These are phyloP conservation scores for Himalopsyche phryganea DNA, from an alignment of 1,140 invertebrate genomes.

Conservation along the genomic window DNA sequence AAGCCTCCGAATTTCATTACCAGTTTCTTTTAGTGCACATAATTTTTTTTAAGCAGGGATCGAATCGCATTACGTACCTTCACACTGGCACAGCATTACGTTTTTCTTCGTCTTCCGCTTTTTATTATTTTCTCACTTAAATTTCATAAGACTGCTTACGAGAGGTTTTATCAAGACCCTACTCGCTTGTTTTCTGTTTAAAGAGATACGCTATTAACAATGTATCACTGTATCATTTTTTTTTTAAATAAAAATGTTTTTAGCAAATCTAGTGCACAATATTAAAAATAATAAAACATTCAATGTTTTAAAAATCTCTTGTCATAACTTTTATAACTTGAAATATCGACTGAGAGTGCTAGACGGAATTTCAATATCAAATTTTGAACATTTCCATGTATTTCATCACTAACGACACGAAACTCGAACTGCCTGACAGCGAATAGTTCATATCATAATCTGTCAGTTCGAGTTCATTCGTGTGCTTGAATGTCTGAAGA, in stretches of 20 bases:
- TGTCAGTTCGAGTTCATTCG: too few species aligned
- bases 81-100: slow-evolving; percentile 18
- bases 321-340: too few species aligned
- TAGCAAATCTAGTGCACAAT: background rate
- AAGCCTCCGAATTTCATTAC: slow-evolving; percentile 32
- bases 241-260: background rate
- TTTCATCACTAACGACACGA: too few species aligned
- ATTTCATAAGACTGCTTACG: slow-evolving; percentile 23
- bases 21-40: slow-evolving; percentile 33
- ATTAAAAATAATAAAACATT: too few species aligned
- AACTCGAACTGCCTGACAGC: too few species aligned
- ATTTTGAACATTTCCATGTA: too few species aligned
- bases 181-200: background rate
- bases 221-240: background rate
- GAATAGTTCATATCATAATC: too few species aligned
- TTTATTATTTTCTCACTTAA: slow-evolving; percentile 31
- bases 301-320: too few species aligned
- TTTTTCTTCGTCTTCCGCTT: slow-evolving; percentile 7
- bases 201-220: background rate
- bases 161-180: too few species aligned
- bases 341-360: too few species aligned
- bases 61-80: background rate
- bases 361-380: too few species aligned
- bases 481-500: too few species aligned
- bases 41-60: slow-evolving; percentile 30